Base-by-base conservation (phyloP, 1,140 invertebrate species). In the Aphaenogaster rudis region DNA sequence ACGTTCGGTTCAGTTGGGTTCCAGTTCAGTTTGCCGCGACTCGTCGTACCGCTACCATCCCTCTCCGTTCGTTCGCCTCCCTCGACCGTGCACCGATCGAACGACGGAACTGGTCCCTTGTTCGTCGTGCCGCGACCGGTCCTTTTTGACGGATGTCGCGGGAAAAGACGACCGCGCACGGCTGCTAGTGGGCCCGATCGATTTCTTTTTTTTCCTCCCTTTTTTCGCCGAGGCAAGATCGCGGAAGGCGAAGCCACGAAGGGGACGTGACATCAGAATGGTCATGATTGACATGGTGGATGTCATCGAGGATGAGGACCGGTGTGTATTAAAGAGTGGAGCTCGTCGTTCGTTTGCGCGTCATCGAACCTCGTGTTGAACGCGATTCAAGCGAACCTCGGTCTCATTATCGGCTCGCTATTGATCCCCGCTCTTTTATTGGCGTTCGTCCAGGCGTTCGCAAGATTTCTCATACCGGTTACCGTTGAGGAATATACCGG, bases 281-380 rank as follows among this genome's bases (percentile, higher is more conserved):
- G 94, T 95, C 87, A 95, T 95, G 94, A 95, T 95, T 88, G 94
- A 95, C 91, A 95, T 95, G 94, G 92, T 92, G 76, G 95, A 95
- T 87, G 89, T 94, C 48, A 92, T 94, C 92, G 93, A 95, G 57
- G 94, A 95, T 66, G 94, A 95, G 71, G 94, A 95, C 89, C 94
- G 93, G 95, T 95, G 91, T 87, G 94, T 95, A 92, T 86, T n/a
- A 7, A 9, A 21, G 28, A 52, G 17, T 36, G 21, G 11, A 15
- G 11, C 13, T 21, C 28, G 59, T 50, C 9, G 13, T 59, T 72
- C 7, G 36, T 15, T 50, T 13, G n/a, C 17, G 21, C 39, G 39
- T 21, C 72, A 21, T 42, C 17, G 28, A 11, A 33, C 69, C 28
- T 33, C 45, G 4, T 13, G 36, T 72, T 9, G 33, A 4, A 7